These are phyloP conservation scores for Drosophila fuyamai DNA, from an alignment of 1,140 invertebrate genomes.

Conservation along the genomic window DNA sequence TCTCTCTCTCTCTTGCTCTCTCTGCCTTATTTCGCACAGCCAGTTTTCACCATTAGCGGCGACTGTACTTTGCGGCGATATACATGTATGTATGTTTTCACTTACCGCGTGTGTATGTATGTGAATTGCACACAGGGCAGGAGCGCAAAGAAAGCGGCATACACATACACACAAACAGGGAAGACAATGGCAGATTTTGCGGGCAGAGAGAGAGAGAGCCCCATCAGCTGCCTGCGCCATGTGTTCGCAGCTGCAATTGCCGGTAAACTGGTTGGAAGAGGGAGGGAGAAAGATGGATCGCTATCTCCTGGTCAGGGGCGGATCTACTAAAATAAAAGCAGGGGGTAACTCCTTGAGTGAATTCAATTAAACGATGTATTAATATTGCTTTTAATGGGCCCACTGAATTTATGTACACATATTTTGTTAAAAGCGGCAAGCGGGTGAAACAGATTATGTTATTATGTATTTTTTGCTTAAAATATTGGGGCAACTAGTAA, in stretches of 20 bases:
- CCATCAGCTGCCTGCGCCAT: conserved; percentile 60
- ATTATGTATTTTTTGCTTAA: too few relatives aligned
- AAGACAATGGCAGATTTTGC: conserved; percentile 61
- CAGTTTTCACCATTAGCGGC: conserved; percentile 76
- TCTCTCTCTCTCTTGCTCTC: conserved; percentile 6
- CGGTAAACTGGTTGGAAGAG: conserved; percentile 52
- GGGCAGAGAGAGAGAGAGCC: conserved; percentile 21
- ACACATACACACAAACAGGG: conserved; percentile 15
- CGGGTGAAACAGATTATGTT: too few relatives aligned
- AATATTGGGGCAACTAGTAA: too few relatives aligned
- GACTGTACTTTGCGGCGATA: conserved; percentile 66
- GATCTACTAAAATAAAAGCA: background rate
- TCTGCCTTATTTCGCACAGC: conserved; percentile 39
- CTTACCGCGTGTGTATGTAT: conserved; percentile 27
- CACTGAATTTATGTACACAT: too few relatives aligned
- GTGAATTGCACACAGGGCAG: conserved; percentile 55
- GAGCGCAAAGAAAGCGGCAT: conserved; percentile 60
- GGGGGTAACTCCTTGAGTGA: background rate
- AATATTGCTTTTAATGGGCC: too few relatives aligned
- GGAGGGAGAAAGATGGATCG: conserved; percentile 8
- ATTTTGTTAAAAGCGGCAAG: too few relatives aligned
- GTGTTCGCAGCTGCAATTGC: conserved; percentile 58
- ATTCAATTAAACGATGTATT: too few relatives aligned
- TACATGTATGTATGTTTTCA: conserved; percentile 25
- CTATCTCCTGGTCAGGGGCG: conserved; percentile 7